These are phyloP conservation scores for Achroia grisella DNA, from an alignment of 1,140 invertebrate species.

Conservation along the genomic window DNA sequence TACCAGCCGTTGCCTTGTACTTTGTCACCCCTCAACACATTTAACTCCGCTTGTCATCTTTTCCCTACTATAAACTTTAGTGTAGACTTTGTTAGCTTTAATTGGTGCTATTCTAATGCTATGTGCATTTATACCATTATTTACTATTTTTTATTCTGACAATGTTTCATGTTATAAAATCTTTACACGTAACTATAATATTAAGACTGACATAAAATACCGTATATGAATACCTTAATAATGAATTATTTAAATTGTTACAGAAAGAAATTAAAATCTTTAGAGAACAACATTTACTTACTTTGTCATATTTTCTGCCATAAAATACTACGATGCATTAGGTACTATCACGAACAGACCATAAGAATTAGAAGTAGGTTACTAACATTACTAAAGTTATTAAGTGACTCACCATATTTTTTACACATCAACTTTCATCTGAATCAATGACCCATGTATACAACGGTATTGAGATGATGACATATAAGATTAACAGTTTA, in stretches of 20 bases:
- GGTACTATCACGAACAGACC: too few relatives aligned
- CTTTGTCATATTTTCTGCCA: too few relatives aligned
- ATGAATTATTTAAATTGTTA: too few relatives aligned
- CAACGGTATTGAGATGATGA: background rate
- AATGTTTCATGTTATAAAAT: too few relatives aligned
- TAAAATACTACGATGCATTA: too few relatives aligned
- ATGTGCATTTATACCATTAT: background rate
- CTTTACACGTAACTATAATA: too few relatives aligned
- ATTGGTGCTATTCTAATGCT: conserved; percentile 13
- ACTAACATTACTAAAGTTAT: background rate
- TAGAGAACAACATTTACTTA: too few relatives aligned
- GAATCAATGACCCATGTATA: conserved; percentile 1
- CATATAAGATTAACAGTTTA: conserved; percentile 3
- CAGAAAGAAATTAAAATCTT: too few relatives aligned
- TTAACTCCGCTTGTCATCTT: conserved; percentile 8
- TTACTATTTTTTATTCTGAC: too few relatives aligned
- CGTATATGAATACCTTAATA: too few relatives aligned
- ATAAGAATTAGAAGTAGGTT: background rate
- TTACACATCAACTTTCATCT: background rate
- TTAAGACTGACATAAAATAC: too few relatives aligned
- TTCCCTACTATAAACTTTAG: conserved; percentile 11
- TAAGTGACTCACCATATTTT: background rate
- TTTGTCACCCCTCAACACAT: conserved; percentile 17
- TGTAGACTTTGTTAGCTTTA: conserved; percentile 10
- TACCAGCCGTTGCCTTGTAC: conserved; percentile 16